Base-by-base conservation (phyloP, 2,797 vertebrate genomes). In the Poeciliopsis infans region DNA sequence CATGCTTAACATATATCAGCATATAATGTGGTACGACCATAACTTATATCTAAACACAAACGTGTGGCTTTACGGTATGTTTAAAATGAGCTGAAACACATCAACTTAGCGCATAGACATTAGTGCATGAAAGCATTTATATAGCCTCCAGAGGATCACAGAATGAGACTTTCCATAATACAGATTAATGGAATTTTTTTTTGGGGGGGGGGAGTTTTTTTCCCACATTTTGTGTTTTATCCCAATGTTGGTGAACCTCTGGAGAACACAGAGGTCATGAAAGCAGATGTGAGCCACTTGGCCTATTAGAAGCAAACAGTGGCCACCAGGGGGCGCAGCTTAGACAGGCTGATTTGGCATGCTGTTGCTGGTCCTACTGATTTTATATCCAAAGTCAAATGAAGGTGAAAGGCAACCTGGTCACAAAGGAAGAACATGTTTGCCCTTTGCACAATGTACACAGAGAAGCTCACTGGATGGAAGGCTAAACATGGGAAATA, bases 321-420 rank as follows among this genome's bases (percentile, higher is more conserved):
- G 47, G 23, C 86, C 94, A 94, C 89, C 73, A 71, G 91, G 78
- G 78, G 92, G 92, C 87, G 91, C 78, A 75, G 86, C 71, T 82
- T 74, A 77, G 51, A 69, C 59, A 28, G n/a, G 76, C 84, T 82
- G 83, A 23, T 25, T 76, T 69, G 51, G 70, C 71, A 66, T 39
- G 61, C 77, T 25, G 51, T 78, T 51, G 18, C 12, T 78, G 80
- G 36, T 39, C 74, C 51, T 57, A 72, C 23, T 53, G 51, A 45
- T 81, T 78, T 82, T 41, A 81, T 31, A 75, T 77, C 76, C 94
- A 94, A 95, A 91, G 92, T 94, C 94, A 94, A 33, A 53, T 94
- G 79, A 95, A 95, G 93, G 94, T 94, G 81, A 94, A 79, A 76
- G n/a, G 79, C 72, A 85, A 81, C 72, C 81, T 78, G 64, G 76